A percentile compares a stretch with the other conserved stretches of the same genome.
phyloP scores from a whole-genome alignment of 2,888 invertebrate genomes.

The Cryptosula pallasiana region DNA sequence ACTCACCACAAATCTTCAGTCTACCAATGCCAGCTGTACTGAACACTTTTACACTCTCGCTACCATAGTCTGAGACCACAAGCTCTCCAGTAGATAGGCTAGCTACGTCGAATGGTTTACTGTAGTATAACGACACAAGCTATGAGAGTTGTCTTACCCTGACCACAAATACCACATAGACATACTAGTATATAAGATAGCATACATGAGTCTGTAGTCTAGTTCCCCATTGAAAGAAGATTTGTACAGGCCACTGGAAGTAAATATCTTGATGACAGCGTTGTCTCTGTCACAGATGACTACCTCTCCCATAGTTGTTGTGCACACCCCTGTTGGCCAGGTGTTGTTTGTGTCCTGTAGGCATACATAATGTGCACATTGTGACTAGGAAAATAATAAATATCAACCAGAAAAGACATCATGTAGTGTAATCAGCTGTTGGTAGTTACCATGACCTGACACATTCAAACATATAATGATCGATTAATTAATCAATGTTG shows the following conservation, averaged over 20 bases:
- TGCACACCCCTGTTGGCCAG: conserved; percentile 43
- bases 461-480: too few species aligned
- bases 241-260: conserved; percentile 33
- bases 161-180: too few species aligned
- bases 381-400: background rate
- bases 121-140: too few species aligned
- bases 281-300: conserved; percentile 45
- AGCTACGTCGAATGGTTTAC: conserved; percentile 41
- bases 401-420: too few species aligned
- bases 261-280: conserved; percentile 41
- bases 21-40: conserved; percentile 26
- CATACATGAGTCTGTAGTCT: conserved; percentile 34
- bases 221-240: conserved; percentile 34
- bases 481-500: too few species aligned
- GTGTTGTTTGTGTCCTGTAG: conserved; percentile 37
- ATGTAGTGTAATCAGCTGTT: too few species aligned
- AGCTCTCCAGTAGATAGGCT: conserved; percentile 38
- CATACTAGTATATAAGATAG: too few species aligned
- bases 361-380: background rate
- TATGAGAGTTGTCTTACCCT: too few species aligned
- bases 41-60: conserved; percentile 41
- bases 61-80: conserved; percentile 43
- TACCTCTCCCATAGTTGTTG: conserved; percentile 34
- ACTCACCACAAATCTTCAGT: conserved; percentile 33
- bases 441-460: too few species aligned